Conservation (phyloP, 2,888 invertebrate genomes). For the Hemistola chrysoprasaria region DNA sequence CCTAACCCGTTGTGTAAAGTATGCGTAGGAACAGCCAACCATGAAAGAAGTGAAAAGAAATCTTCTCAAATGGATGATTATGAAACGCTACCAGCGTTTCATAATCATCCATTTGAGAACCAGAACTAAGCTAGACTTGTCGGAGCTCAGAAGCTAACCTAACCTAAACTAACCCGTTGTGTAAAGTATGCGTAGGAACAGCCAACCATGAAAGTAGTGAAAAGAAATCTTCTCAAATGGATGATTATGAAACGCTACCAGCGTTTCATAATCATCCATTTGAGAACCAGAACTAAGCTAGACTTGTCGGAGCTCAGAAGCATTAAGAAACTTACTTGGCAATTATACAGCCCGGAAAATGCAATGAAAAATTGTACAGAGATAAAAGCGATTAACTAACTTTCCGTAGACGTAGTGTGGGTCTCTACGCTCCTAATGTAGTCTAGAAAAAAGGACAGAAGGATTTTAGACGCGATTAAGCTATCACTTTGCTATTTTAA, state of each 20-base stretch:
- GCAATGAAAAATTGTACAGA: slow-evolving; percentile 11
- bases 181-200: too few species aligned
- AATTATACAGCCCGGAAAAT: slow-evolving; percentile 12
- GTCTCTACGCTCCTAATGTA: slow-evolving; percentile 5
- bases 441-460: slow-evolving; percentile 31
- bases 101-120: too few species aligned
- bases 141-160: slow-evolving; percentile 5
- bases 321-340: slow-evolving; percentile 11
- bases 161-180: too few species aligned
- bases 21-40: too few species aligned
- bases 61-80: too few species aligned
- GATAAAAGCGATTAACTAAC: slow-evolving; percentile 13
- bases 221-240: too few species aligned
- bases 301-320: slow-evolving; percentile 6
- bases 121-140: slow-evolving; percentile 1
- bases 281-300: background rate
- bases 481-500: slow-evolving; percentile 55
- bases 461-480: slow-evolving; percentile 48
- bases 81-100: too few species aligned
- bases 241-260: too few species aligned
- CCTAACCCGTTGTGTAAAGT: too few species aligned
- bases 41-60: too few species aligned
- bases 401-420: slow-evolving; percentile 1
- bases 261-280: too few species aligned
- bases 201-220: too few species aligned